These are phyloP conservation scores for Eupristina koningsbergeri DNA, from an alignment of 1,140 invertebrate species.

Conservation along the genomic window DNA sequence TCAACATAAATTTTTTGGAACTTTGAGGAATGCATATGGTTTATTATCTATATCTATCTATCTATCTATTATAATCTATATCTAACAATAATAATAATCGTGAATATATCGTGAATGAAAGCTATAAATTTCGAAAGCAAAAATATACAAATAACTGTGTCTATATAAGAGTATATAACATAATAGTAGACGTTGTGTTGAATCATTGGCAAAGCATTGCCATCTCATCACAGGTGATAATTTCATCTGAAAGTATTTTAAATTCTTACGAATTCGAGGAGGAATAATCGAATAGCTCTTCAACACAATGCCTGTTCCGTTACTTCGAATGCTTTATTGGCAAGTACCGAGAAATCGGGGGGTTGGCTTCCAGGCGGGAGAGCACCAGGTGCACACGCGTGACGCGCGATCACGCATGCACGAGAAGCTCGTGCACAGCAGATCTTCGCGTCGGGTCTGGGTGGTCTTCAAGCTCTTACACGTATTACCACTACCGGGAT, in stretches of 20 bases:
- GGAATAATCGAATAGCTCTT: background rate
- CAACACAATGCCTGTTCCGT: background rate
- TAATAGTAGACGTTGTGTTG: background rate
- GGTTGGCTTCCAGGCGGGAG: background rate
- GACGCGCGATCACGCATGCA: constrained; percentile 18
- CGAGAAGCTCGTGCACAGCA: background rate
- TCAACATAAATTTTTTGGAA: too few relatives aligned
- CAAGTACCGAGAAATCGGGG: too few relatives aligned
- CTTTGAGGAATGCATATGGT: too few relatives aligned
- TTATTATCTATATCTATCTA: too few relatives aligned
- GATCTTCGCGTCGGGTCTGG: background rate
- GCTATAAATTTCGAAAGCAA: too few relatives aligned
- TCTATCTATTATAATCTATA: too few relatives aligned
- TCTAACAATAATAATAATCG: too few relatives aligned
- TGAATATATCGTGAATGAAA: too few relatives aligned
- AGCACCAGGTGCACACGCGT: constrained; percentile 43
- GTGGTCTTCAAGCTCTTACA: background rate
- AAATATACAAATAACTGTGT: too few relatives aligned
- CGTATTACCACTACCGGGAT: background rate
- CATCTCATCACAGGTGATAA: background rate
- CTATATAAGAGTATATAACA: background rate
- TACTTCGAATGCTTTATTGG: background rate
- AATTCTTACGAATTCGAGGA: background rate
- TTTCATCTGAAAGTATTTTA: background rate
- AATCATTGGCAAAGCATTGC: background rate